Percentiles rank a stretch among this genome's conserved stretches.
Conservation (phyloP, 2,113 vertebrate genomes). For the Zosterops pallidus region DNA sequence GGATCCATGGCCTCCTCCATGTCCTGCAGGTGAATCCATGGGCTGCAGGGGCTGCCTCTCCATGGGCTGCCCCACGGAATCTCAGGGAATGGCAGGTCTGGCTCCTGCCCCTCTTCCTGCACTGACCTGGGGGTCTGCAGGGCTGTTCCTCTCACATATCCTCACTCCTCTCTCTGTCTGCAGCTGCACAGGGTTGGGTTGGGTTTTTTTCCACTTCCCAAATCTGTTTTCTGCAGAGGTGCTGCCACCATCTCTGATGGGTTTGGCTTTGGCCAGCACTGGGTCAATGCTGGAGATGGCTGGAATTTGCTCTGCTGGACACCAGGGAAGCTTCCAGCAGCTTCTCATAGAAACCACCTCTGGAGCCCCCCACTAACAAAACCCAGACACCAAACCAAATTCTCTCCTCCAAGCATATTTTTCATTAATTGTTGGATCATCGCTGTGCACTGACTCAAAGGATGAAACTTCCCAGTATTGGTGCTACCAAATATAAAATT, state of each 20-base stretch:
- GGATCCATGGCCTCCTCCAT: background rate
- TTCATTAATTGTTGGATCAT: background rate
- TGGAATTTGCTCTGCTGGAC: background rate
- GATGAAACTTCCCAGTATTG: background rate
- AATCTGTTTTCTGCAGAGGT: background rate
- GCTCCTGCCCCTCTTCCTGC: background rate
- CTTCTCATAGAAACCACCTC: background rate
- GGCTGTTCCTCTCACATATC: background rate
- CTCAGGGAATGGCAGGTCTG: background rate
- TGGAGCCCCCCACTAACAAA: background rate
- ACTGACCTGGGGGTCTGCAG: background rate
- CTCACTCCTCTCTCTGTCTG: background rate
- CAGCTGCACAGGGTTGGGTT: background rate
- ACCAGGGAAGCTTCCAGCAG: background rate
- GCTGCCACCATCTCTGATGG: background rate
- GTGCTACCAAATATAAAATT: background rate
- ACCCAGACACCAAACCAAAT: fast-evolving
- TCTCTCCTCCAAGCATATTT: background rate
- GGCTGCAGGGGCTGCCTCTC: background rate
- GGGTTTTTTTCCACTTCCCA: background rate
- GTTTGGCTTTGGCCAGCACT: fast-evolving
- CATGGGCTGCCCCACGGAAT: fast-evolving
- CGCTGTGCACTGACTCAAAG: fast-evolving
- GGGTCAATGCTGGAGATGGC: background rate
- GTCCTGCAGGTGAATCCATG: background rate